phyloP scores from a whole-genome alignment of 2,797 vertebrate genomes.

The Lutra lutra region DNA sequence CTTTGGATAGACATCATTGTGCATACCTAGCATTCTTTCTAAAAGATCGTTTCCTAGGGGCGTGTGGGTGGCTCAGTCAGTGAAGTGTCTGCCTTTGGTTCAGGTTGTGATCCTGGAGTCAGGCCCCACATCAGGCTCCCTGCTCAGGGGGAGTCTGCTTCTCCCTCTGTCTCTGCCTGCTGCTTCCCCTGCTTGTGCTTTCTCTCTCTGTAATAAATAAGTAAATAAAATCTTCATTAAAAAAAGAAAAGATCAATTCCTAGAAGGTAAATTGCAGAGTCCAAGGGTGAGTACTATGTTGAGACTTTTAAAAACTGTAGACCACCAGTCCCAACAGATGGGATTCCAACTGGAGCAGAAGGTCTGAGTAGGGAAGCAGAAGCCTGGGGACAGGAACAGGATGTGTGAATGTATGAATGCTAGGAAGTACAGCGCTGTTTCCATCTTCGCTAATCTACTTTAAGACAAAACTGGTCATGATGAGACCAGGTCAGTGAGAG shows the following conservation, averaged over 20 bases:
- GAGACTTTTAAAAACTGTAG: not conserved
- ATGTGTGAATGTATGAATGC: not conserved
- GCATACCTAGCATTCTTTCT: not conserved
- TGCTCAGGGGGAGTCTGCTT: not conserved
- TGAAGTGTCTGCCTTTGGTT: not conserved
- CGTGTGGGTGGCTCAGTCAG: not conserved
- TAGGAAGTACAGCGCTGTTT: not conserved
- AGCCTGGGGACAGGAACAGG: rapidly evolving
- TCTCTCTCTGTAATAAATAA: not conserved
- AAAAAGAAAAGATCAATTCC: not conserved
- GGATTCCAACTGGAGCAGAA: not conserved
- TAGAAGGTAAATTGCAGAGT: constrained; percentile 10
- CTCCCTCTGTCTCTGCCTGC: not conserved
- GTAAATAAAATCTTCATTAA: not conserved
- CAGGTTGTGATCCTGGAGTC: not conserved
- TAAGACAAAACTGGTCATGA: not conserved
- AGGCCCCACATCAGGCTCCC: not conserved
- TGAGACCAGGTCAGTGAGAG: not conserved
- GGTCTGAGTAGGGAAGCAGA: not conserved
- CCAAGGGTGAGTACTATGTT: not conserved
- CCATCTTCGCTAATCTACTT: not conserved
- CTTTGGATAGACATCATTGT: not conserved
- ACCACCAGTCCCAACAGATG: not conserved
- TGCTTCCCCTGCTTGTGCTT: not conserved
- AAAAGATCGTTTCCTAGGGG: not conserved